Percentiles rank a stretch among this genome's conserved stretches.
Conservation (phyloP, 2,888 invertebrate species). For the Cataglyphis altisquamis region DNA sequence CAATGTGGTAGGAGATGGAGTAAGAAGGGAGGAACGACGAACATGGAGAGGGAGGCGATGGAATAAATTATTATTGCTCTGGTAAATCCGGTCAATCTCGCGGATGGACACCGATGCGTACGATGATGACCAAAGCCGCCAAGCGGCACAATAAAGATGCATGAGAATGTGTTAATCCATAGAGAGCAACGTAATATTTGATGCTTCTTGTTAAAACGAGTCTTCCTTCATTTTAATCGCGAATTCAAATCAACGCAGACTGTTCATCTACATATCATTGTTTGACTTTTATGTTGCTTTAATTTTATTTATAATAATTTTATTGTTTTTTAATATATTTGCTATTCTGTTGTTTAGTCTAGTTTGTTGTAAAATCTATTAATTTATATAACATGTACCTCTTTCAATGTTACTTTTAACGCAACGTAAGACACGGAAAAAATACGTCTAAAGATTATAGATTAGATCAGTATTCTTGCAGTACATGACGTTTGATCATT, state of each 20-base stretch:
- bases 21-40: background rate
- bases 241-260: conserved; percentile 66
- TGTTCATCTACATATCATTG: background rate
- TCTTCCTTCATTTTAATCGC: conserved; percentile 66
- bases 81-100: conserved; percentile 81
- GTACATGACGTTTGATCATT: background rate
- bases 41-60: conserved; percentile 46
- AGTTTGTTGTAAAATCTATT: background rate
- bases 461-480: background rate
- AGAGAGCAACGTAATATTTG: conserved; percentile 62
- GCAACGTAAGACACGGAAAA: background rate
- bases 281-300: background rate
- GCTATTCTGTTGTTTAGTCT: background rate
- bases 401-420: background rate
- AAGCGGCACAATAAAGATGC: conserved; percentile 72
- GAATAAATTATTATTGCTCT: conserved; percentile 81
- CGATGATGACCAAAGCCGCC: conserved; percentile 68
- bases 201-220: conserved; percentile 69
- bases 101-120: conserved; percentile 72
- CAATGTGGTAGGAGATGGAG: conserved; percentile 17
- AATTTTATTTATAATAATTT: conserved; percentile 4
- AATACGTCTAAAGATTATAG: background rate
- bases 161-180: conserved; percentile 71
- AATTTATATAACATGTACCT: background rate
- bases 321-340: background rate